Evolutionary conservation across 2,888 invertebrate genomes (phyloP).

Genomic region (Papilio gigon): DNA sequence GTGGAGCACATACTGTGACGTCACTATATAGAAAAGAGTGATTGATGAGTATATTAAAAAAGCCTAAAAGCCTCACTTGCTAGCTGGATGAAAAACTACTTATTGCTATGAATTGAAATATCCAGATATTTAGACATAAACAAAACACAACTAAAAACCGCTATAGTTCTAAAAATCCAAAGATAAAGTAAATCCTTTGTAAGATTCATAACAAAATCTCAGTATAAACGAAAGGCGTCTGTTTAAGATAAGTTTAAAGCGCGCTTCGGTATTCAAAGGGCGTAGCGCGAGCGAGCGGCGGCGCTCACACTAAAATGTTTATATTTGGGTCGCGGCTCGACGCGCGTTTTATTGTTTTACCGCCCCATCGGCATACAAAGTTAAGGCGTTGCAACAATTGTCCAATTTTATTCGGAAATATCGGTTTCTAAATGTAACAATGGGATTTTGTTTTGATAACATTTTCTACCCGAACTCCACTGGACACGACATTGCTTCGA

Average conservation of each 20-base stretch:
- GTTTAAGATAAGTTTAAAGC: conserved; percentile 19
- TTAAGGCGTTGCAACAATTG: not conserved
- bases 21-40: too few relatives aligned
- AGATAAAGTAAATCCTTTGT: not conserved
- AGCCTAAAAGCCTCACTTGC: too few relatives aligned
- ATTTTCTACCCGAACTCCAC: not conserved
- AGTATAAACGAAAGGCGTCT: conserved; percentile 9
- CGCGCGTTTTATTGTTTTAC: conserved; percentile 33
- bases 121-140: too few relatives aligned
- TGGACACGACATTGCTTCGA: too few relatives aligned
- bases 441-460: not conserved
- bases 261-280: conserved; percentile 28
- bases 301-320: conserved; percentile 33
- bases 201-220: conserved; percentile 15
- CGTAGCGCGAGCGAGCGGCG: not conserved
- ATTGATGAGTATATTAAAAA: too few relatives aligned
- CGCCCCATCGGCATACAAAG: conserved; percentile 22
- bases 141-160: not conserved
- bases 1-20: too few relatives aligned
- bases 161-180: not conserved
- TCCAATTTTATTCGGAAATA: conserved; percentile 16
- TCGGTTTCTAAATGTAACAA: not conserved
- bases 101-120: too few relatives aligned
- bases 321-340: conserved; percentile 17
- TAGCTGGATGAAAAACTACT: too few relatives aligned